A percentile compares a stretch with the other conserved stretches of the same genome.
Conservation (phyloP, 2,113 vertebrate species). For the Todiramphus saurophagus region DNA sequence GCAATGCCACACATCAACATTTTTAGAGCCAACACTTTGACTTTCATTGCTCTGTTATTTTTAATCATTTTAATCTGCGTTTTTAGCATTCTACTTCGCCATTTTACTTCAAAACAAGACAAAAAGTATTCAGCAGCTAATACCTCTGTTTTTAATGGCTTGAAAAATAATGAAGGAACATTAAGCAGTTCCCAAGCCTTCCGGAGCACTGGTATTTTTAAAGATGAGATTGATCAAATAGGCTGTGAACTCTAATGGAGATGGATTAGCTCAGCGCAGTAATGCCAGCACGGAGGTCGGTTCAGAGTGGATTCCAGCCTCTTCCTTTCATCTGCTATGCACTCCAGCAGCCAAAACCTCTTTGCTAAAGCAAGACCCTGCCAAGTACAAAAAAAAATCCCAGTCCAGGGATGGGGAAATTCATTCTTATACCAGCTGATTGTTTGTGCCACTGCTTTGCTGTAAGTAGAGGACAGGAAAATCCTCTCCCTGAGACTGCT, state of each 20-base stretch:
- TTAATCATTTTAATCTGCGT: slow-evolving; percentile 49
- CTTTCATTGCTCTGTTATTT: slow-evolving; percentile 51
- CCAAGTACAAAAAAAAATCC: not conserved
- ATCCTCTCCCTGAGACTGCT: rapidly evolving
- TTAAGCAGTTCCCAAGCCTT: slow-evolving; percentile 12
- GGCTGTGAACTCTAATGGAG: slow-evolving; percentile 56
- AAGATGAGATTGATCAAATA: slow-evolving; percentile 65
- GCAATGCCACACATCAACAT: slow-evolving; percentile 32
- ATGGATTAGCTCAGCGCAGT: slow-evolving; percentile 2
- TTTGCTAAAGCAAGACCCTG: not conserved
- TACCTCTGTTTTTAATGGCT: slow-evolving; percentile 40
- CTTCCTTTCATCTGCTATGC: not conserved
- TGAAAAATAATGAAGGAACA: slow-evolving; percentile 44
- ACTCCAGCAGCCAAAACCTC: not conserved
- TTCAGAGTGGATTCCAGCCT: not conserved
- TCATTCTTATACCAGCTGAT: not conserved
- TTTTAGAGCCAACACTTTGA: slow-evolving; percentile 52
- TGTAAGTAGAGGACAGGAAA: not conserved
- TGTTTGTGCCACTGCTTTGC: not conserved
- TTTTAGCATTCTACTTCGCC: not conserved
- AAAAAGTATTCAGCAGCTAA: slow-evolving; percentile 34
- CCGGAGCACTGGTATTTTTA: slow-evolving; percentile 30
- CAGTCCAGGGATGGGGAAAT: not conserved
- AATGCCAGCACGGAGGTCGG: not conserved
- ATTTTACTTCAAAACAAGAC: slow-evolving; percentile 40